A percentile compares a stretch with the other conserved stretches of the same genome.
phyloP scores from a whole-genome alignment of 1,140 invertebrate genomes.

The Eriocheir sinensis region DNA sequence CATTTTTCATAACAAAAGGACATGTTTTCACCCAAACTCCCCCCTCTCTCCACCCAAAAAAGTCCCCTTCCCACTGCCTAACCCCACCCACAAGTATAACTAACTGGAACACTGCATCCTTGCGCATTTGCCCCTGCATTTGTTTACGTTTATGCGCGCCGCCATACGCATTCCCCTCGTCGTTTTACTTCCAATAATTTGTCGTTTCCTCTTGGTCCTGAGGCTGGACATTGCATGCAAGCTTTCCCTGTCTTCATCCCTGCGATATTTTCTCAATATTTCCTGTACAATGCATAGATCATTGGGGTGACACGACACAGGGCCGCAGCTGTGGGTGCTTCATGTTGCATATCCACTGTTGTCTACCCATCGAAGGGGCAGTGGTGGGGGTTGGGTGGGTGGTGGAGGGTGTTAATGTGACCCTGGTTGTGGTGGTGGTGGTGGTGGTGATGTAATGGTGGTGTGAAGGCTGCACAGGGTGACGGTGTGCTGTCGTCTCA shows the following conservation, averaged over 20 bases:
- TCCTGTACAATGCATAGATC: constrained; percentile 77
- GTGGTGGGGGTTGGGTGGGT: not conserved
- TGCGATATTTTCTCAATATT: constrained; percentile 56
- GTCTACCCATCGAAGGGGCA: not conserved
- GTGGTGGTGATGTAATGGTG: not conserved
- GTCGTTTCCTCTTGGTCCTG: not conserved
- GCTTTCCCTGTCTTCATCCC: not conserved
- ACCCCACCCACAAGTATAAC: constrained; percentile 44
- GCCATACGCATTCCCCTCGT: not conserved
- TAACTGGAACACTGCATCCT: constrained; percentile 73
- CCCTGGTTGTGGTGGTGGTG: not conserved
- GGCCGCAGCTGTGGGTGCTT: not conserved
- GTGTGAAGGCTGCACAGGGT: not conserved
- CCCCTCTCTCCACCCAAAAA: not conserved
- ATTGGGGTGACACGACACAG: constrained; percentile 3
- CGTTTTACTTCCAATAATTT: not conserved
- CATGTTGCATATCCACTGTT: not conserved
- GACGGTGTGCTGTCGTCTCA: not conserved
- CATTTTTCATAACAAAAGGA: constrained; percentile 54
- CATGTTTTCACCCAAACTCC: constrained; percentile 16
- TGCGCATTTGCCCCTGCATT: not conserved
- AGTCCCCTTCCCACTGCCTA: not conserved
- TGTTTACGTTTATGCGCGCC: not conserved
- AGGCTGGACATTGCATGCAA: not conserved
- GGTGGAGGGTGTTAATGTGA: too few species aligned